Evolutionary conservation across 1,140 invertebrate species (phyloP).

Genomic region (Latrodectus geometricus): DNA sequence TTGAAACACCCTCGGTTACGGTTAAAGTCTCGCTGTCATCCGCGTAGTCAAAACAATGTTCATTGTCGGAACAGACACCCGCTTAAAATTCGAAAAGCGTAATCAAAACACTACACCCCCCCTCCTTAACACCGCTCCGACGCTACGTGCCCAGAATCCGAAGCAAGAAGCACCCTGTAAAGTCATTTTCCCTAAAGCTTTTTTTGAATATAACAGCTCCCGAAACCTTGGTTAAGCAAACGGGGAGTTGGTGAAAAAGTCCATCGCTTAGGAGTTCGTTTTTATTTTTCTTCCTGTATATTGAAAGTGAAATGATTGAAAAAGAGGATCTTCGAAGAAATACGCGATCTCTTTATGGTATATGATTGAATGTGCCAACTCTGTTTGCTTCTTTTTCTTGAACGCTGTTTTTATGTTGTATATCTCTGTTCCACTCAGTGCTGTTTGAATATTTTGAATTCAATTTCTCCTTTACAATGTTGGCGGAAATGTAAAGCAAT

Average conservation of each 20-base stretch:
- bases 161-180: not conserved
- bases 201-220: constrained; percentile 36
- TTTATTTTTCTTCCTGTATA: not conserved
- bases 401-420: too few relatives aligned
- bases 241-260: not conserved
- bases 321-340: not conserved
- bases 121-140: not conserved
- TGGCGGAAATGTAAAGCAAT: too few relatives aligned
- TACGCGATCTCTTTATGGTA: not conserved
- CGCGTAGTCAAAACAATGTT: constrained; percentile 56
- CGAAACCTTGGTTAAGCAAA: not conserved
- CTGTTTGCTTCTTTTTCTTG: too few relatives aligned
- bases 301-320: not conserved
- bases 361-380: not conserved
- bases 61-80: not conserved
- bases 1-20: constrained; percentile 49
- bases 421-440: too few relatives aligned
- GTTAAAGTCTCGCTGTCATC: constrained; percentile 8
- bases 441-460: too few relatives aligned
- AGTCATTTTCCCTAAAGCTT: constrained; percentile 46
- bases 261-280: not conserved
- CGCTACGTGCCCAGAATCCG: constrained; percentile 6
- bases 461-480: too few relatives aligned
- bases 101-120: constrained; percentile 16
- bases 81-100: constrained; percentile 40